Base-by-base conservation (phyloP, 1,140 invertebrate species). In the Brachionus plicatilis region DNA sequence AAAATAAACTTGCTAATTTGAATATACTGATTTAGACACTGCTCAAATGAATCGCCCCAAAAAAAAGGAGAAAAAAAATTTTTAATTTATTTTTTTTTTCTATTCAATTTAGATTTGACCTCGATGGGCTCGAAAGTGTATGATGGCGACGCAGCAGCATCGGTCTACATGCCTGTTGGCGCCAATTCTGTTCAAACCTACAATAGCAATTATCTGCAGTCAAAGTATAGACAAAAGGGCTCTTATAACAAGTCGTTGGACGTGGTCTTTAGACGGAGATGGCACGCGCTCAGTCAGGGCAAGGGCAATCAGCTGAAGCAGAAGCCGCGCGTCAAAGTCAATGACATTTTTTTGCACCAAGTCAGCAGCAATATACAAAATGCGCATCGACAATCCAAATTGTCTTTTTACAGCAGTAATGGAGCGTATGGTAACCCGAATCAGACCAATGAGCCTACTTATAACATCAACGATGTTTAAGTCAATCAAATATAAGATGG, bases 281-380 rank as follows among this genome's bases (percentile, higher is more conserved):
- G 82, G 82, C 66, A 70, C 41, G 82, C 82, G 8, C 65, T 84
- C n/a, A 70, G 60, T 41, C 82, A 84, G 41, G 82, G 82, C 14
- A 84, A 84, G 70, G 82, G 82, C n/a, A 53, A 84, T 70, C 60
- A 84, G 17, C 41, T 84, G n/a, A 84, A 84, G 50, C 43, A 68
- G n/a, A 84, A 84, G 24, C 82, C 82, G n/a, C 33, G 79, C 33
- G 79, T 82, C 17, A 82, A 82, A 82, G 79, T 82, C 12, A 82
- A 82, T 37, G 79, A 82, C 29, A 82, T 82, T 56, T 82, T 82
- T 45, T 65, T 82, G 79, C 53, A 82, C 53, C 79, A 82, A 82
- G 79, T 82, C 20, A 82, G 79, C 27, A 82, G 33, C 45, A 82
- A 82, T 24, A 82, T 82, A 45, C 79, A 82, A 65, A 82, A 82